Evolutionary conservation across 1,140 invertebrate genomes (phyloP).

Genomic region (Parasteatoda tepidariorum): DNA sequence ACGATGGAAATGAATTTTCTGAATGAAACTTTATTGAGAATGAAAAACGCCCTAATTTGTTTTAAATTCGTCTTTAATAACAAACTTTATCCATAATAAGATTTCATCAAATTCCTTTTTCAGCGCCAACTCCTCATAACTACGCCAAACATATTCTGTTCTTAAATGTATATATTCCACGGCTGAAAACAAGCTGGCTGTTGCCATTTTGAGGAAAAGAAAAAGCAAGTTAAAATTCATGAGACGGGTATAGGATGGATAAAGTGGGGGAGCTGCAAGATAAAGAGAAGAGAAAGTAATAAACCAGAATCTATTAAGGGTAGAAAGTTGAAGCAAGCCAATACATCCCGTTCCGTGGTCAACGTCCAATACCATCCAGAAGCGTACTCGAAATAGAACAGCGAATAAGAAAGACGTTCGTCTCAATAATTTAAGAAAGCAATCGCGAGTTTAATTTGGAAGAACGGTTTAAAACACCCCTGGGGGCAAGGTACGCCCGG

Average conservation of each 20-base stretch:
- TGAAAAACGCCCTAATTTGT: too few relatives aligned
- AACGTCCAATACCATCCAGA: slow-evolving; percentile 2
- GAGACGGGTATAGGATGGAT: slow-evolving; percentile 3
- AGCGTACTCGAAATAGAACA: slow-evolving; percentile 37
- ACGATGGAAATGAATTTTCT: too few relatives aligned
- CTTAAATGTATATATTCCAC: background rate
- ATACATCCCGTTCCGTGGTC: slow-evolving; percentile 28
- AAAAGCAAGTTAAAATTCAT: slow-evolving; percentile 48
- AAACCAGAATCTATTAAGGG: slow-evolving; percentile 45
- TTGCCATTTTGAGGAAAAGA: background rate
- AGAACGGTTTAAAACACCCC: slow-evolving; percentile 51
- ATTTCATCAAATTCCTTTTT: background rate
- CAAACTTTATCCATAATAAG: too few relatives aligned
- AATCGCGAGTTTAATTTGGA: slow-evolving; percentile 53
- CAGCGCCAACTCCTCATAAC: background rate
- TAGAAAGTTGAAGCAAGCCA: slow-evolving; percentile 16
- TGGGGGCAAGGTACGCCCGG: slow-evolving; percentile 15
- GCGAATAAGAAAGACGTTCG: slow-evolving; percentile 53
- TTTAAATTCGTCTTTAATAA: too few relatives aligned
- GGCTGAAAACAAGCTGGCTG: background rate
- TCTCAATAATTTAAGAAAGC: slow-evolving; percentile 58
- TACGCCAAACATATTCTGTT: background rate
- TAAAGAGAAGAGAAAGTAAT: slow-evolving; percentile 22
- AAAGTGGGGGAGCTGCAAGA: background rate
- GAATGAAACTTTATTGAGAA: too few relatives aligned